A percentile compares a stretch with the other conserved stretches of the same genome.
Conservation (phyloP, 2,888 invertebrate species). For the Steinernema carpocapsae region DNA sequence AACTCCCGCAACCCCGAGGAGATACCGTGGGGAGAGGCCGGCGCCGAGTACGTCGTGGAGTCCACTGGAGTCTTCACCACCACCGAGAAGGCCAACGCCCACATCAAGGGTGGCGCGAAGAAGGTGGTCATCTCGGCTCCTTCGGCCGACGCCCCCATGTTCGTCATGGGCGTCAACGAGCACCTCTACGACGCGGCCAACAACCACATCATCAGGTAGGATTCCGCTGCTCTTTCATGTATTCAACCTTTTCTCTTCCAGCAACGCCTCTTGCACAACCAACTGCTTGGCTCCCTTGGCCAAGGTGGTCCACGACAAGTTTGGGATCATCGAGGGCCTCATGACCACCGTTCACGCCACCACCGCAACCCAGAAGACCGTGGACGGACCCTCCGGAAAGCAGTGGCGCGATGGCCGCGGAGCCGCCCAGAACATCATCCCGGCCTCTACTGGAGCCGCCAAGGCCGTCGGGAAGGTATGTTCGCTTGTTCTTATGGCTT, state of each 20-base stretch:
- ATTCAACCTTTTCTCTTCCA: conserved; percentile 49
- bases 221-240: background rate
- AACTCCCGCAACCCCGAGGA: conserved; percentile 76
- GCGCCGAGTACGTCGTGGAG: conserved; percentile 94
- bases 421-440: conserved; percentile 97
- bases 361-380: conserved; percentile 96
- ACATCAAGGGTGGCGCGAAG: conserved; percentile 75
- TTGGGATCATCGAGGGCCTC: conserved; percentile 81
- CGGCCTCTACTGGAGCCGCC: conserved; percentile 96
- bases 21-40: conserved; percentile 87
- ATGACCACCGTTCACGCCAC: conserved; percentile 91
- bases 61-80: conserved; percentile 98
- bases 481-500: too few species aligned
- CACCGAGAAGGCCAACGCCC: conserved; percentile 82
- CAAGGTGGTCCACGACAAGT: conserved; percentile 94
- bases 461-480: conserved; percentile 90
- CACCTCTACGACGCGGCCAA: conserved; percentile 82
- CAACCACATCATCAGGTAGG: conserved; percentile 75
- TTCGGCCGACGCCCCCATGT: conserved; percentile 98
- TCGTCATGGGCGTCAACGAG: conserved; percentile 93
- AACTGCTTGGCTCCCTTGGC: conserved; percentile 96
- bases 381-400: conserved; percentile 86
- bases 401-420: conserved; percentile 97
- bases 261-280: conserved; percentile 96
- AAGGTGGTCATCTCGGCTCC: conserved; percentile 93